Evolutionary conservation across 37 sponge, comb jelly and placozoan genomes (phyloP).

Genomic region (Bolinopsis microptera): DNA sequence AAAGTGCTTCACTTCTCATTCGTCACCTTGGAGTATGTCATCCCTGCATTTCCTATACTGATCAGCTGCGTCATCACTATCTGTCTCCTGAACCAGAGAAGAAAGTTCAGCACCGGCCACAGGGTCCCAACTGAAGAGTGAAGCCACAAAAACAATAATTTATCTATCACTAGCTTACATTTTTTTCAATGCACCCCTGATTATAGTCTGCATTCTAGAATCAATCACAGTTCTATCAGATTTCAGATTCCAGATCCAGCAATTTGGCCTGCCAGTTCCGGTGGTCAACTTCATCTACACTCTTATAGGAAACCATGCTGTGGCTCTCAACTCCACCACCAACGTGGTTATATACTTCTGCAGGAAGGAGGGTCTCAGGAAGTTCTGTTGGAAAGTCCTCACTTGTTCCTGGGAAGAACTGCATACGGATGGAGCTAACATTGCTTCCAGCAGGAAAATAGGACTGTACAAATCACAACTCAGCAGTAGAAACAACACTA

Average conservation of each 20-base stretch:
- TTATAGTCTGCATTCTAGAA: neutral
- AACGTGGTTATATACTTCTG: slow-evolving; percentile 40
- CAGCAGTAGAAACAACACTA: neutral
- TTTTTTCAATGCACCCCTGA: neutral
- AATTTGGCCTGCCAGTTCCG: neutral
- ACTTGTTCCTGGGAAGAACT: neutral
- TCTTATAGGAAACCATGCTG: neutral
- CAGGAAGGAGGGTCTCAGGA: neutral
- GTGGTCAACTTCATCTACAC: slow-evolving; percentile 41
- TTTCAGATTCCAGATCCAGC: neutral
- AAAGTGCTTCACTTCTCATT: slow-evolving; percentile 15
- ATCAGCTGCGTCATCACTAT: neutral
- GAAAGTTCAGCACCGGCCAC: neutral
- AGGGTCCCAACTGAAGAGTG: neutral
- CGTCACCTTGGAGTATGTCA: slow-evolving; percentile 22
- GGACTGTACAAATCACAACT: neutral
- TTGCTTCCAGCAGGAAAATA: neutral
- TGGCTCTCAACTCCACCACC: slow-evolving; percentile 30
- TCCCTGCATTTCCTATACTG: neutral
- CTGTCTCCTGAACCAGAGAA: neutral
- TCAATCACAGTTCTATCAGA: neutral
- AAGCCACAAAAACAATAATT: slow-evolving; percentile 14
- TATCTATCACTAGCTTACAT: slow-evolving; percentile 26
- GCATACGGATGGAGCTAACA: neutral
- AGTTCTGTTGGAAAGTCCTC: neutral